Conservation (phyloP, 2,888 invertebrate species). For the Tenthredo livida region DNA sequence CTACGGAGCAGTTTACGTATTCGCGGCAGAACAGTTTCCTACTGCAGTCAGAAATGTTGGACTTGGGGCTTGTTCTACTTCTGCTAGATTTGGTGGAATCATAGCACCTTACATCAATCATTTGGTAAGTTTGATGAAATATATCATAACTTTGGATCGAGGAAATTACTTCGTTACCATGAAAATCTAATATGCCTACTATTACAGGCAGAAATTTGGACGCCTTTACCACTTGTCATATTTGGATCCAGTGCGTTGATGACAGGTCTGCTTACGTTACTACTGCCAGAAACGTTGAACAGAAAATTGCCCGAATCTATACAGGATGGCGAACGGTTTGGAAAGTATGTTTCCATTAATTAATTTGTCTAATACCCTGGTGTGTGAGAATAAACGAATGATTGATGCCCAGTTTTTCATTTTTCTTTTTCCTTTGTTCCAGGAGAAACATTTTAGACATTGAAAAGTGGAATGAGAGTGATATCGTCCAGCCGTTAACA, state of each 20-base stretch:
- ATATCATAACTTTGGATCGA: background rate
- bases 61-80: constrained; percentile 83
- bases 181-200: background rate
- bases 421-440: no score
- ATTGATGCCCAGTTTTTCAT: background rate
- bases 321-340: constrained; percentile 83
- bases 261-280: constrained; percentile 81
- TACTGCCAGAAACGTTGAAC: constrained; percentile 85
- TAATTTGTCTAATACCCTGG: background rate
- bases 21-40: constrained; percentile 88
- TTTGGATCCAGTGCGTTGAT: constrained; percentile 81
- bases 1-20: constrained; percentile 87
- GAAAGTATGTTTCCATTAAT: constrained; percentile 78
- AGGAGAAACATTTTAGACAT: background rate
- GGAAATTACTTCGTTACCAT: background rate
- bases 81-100: constrained; percentile 83
- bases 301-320: constrained; percentile 84
- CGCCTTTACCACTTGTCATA: constrained; percentile 81
- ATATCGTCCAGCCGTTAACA: constrained; percentile 2
- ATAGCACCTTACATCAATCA: constrained; percentile 82
- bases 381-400: background rate
- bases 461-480: constrained; percentile 3
- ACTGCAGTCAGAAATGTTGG: constrained; percentile 86
- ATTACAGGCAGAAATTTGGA: constrained; percentile 81
- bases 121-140: constrained; percentile 76